A percentile compares a stretch with the other conserved stretches of the same genome.
Evolutionary conservation across 2,797 vertebrate genomes (phyloP).

Genomic region (Trematocara caparti): DNA sequence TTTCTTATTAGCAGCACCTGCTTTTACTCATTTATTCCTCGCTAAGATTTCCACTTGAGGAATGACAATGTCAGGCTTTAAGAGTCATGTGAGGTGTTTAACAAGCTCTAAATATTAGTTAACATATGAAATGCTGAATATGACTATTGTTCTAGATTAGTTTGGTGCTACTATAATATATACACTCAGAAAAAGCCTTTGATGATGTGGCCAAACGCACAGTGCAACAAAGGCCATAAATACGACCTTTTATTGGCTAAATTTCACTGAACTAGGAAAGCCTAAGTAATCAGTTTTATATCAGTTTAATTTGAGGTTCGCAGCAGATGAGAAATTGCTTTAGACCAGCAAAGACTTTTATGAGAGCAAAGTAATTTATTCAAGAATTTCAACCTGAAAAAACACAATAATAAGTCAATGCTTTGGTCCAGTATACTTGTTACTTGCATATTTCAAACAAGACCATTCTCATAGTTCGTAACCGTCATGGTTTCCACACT

Average conservation of each 20-base stretch:
- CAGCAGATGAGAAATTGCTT: background rate
- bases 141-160: background rate
- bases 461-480: background rate
- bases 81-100: background rate
- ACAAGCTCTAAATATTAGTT: background rate
- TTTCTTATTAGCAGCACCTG: constrained; percentile 25
- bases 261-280: background rate
- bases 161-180: background rate
- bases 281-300: background rate
- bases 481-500: background rate
- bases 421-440: background rate
- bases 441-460: background rate
- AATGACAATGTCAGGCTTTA: background rate
- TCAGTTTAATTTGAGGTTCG: background rate
- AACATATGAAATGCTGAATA: background rate
- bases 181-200: background rate
- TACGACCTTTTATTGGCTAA: background rate
- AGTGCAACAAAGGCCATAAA: background rate
- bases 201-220: background rate
- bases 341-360: background rate
- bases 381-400: background rate
- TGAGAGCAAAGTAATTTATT: background rate
- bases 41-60: background rate
- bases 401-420: background rate
- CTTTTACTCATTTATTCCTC: constrained; percentile 2